Evolutionary conservation across 2,888 invertebrate species (phyloP).

Genomic region (Lissocephala sabroskyi): DNA sequence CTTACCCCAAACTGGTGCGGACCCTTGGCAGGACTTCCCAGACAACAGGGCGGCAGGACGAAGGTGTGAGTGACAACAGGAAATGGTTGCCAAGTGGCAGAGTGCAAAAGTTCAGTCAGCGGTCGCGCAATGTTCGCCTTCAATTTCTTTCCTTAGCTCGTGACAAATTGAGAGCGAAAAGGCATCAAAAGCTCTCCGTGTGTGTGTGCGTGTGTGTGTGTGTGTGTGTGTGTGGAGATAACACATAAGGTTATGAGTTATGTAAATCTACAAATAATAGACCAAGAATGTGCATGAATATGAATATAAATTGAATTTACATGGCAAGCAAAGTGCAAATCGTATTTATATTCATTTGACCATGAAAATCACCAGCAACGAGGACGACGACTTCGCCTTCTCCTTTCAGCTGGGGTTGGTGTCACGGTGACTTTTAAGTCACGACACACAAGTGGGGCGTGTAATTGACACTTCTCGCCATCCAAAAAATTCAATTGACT

Average conservation of each 20-base stretch:
- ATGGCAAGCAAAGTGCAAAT: conserved; percentile 43
- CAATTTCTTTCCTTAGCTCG: conserved; percentile 27
- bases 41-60: conserved; percentile 5
- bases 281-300: conserved; percentile 54
- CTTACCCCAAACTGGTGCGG: background rate
- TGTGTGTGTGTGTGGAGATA: conserved; percentile 10
- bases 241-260: conserved; percentile 24
- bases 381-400: background rate
- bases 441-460: conserved; percentile 4
- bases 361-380: conserved; percentile 28
- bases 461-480: conserved; percentile 12
- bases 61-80: background rate
- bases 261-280: conserved; percentile 60
- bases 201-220: background rate
- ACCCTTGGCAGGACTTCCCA: background rate
- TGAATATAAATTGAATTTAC: conserved; percentile 68
- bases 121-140: too few relatives aligned
- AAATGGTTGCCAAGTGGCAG: too few relatives aligned
- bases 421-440: conserved; percentile 1
- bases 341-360: conserved; percentile 63
- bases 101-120: too few relatives aligned
- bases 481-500: background rate
- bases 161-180: conserved; percentile 60
- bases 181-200: conserved; percentile 32
- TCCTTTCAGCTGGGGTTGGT: background rate